These are phyloP conservation scores for Ahaetulla prasina DNA, from an alignment of 2,113 vertebrate species.

Conservation along the genomic window DNA sequence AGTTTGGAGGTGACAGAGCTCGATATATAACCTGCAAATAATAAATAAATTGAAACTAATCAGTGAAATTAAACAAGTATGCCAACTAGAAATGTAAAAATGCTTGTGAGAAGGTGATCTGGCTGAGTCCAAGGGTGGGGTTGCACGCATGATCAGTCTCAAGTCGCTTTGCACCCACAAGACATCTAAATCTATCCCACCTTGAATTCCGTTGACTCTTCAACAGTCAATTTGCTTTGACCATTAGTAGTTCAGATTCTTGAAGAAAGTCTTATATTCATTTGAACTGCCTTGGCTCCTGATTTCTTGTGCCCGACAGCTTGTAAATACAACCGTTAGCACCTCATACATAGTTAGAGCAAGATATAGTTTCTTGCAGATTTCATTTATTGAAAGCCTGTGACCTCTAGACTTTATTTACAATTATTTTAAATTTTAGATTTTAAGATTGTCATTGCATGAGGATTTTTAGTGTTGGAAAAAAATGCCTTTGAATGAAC, in stretches of 20 bases:
- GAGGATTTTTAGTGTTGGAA: background rate
- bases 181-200: background rate
- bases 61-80: background rate
- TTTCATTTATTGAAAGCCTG: constrained; percentile 14
- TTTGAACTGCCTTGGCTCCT: background rate
- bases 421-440: background rate
- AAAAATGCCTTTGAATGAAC: background rate
- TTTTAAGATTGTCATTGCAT: background rate
- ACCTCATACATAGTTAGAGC: background rate
- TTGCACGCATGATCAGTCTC: background rate
- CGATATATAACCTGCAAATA: constrained; percentile 88
- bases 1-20: constrained; percentile 78
- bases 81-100: background rate
- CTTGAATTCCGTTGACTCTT: background rate
- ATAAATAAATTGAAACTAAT: background rate
- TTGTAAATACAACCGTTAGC: background rate
- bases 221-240: background rate
- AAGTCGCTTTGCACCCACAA: background rate
- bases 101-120: background rate
- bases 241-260: background rate
- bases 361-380: background rate
- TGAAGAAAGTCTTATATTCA: background rate
- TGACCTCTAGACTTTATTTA: constrained; percentile 2
- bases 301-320: background rate
- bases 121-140: background rate